Conservation (phyloP, 2,888 invertebrate species). For the Metallyticus violacea region DNA sequence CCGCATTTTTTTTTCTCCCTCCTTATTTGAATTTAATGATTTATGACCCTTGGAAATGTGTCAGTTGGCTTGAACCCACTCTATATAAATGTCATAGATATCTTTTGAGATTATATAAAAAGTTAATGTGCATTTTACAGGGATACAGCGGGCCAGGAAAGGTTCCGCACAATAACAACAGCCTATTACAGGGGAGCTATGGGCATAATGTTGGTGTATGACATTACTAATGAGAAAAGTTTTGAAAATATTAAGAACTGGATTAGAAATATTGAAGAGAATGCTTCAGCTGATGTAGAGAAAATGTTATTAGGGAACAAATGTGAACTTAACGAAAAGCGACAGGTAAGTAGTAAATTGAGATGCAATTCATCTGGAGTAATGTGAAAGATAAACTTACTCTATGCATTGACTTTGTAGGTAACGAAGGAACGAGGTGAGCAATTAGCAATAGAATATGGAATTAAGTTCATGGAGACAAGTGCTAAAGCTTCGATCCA, state of each 20-base stretch:
- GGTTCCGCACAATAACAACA: conserved; percentile 98
- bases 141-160: conserved; percentile 99
- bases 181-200: conserved; percentile 99
- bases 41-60: too few species aligned
- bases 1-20: too few species aligned
- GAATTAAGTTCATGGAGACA: conserved; percentile 98
- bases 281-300: conserved; percentile 97
- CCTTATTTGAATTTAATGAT: too few species aligned
- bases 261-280: conserved; percentile 98
- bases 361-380: too few species aligned
- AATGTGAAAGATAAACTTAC: neutral
- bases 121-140: conserved; percentile 50
- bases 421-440: conserved; percentile 95
- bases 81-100: too few species aligned
- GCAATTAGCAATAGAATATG: conserved; percentile 95
- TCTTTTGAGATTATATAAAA: too few species aligned
- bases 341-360: conserved; percentile 73
- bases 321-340: conserved; percentile 94
- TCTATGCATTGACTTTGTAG: conserved; percentile 44
- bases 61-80: too few species aligned
- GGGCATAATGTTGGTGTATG: conserved; percentile 99
- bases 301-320: conserved; percentile 99
- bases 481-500: conserved; percentile 97
- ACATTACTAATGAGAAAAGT: conserved; percentile 98
- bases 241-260: conserved; percentile 99